Conservation (phyloP, 2,888 invertebrate genomes). For the Heterodera filipjevi region DNA sequence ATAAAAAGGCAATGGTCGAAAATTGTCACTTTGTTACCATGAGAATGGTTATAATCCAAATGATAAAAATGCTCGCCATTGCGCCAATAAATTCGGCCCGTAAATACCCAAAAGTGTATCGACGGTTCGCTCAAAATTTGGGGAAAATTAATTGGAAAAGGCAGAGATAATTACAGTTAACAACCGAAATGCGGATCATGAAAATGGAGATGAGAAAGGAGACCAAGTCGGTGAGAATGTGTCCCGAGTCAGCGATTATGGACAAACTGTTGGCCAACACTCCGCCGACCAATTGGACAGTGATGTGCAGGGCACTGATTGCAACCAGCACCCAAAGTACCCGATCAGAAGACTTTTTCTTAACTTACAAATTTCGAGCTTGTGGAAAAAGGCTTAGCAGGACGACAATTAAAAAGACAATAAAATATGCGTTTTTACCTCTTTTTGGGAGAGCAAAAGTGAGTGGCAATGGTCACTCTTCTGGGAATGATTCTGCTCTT, state of each 20-base stretch:
- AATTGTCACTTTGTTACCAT: neutral
- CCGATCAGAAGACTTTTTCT: constrained; percentile 52
- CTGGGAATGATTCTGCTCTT: neutral
- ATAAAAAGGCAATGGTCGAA: constrained; percentile 67
- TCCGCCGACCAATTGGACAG: constrained; percentile 49
- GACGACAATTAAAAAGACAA: neutral
- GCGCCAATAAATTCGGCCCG: constrained; percentile 72
- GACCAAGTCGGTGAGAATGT: constrained; percentile 92
- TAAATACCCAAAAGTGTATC: constrained; percentile 88
- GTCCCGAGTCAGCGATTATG: constrained; percentile 86
- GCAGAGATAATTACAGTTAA: constrained; percentile 70
- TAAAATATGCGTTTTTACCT: neutral
- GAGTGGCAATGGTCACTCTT: constrained; percentile 25
- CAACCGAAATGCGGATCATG: constrained; percentile 81
- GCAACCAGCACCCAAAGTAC: constrained; percentile 52
- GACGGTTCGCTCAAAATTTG: constrained; percentile 73
- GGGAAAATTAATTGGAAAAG: neutral
- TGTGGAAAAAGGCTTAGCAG: neutral
- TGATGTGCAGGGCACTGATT: constrained; percentile 53
- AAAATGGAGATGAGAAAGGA: constrained; percentile 96
- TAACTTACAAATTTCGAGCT: no score
- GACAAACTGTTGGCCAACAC: constrained; percentile 76
- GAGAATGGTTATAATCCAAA: constrained; percentile 91
- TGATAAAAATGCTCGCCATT: constrained; percentile 80
- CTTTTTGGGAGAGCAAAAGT: neutral